A percentile compares a stretch with the other conserved stretches of the same genome.
phyloP scores from a whole-genome alignment of 2,797 vertebrate species.

The Lemur catta region DNA sequence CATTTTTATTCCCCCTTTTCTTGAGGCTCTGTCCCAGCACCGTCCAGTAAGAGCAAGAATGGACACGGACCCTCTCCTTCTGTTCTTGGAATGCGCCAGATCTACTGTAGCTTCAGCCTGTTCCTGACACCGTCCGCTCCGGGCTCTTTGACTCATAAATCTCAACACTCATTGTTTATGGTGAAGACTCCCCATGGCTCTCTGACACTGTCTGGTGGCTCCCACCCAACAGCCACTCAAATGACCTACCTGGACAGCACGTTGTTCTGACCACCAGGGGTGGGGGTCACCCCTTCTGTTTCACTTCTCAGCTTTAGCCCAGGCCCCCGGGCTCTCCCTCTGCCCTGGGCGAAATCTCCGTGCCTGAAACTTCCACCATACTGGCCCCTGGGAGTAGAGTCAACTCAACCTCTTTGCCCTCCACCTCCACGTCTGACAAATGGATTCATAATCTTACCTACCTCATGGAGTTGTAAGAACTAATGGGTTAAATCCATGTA shows the following conservation, averaged over 20 bases:
- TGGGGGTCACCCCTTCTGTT: background rate
- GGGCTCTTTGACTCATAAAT: background rate
- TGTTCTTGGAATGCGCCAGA: background rate
- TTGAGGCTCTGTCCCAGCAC: background rate
- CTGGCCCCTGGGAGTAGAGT: background rate
- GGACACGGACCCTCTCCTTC: background rate
- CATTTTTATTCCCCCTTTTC: background rate
- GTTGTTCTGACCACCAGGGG: background rate
- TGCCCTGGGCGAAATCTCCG: background rate
- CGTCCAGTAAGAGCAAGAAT: background rate
- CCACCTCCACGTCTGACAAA: background rate
- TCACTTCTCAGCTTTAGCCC: background rate
- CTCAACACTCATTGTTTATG: background rate
- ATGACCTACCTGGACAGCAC: fast-evolving
- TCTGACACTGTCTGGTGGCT: background rate
- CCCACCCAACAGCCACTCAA: no score
- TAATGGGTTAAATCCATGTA: background rate
- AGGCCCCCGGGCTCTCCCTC: background rate
- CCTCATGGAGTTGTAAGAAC: background rate
- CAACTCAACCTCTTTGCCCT: background rate
- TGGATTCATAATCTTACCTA: background rate
- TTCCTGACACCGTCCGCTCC: background rate
- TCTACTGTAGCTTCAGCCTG: background rate
- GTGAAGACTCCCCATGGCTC: background rate
- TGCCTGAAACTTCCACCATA: background rate